Evolutionary conservation across 64 coral and sea anemone genomes (phyloP), one percentile per base, ranked within the genome.

Genomic region (Stylophora pistillata): DNA sequence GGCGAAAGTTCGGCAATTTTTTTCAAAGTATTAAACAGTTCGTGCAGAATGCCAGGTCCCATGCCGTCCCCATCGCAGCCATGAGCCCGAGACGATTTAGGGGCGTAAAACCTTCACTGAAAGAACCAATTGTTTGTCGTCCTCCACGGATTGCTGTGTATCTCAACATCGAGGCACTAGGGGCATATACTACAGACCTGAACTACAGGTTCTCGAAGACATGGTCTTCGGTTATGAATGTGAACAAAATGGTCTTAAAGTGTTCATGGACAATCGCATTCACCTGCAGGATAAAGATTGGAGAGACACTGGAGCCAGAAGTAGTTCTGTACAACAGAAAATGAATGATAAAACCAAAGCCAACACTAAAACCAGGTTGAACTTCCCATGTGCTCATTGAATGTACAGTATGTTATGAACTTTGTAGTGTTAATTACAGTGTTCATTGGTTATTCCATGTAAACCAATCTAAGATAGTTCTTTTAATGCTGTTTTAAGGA

Each of bases 181-280:
- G 53, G 9, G 1, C 1, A 60, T 89, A 20, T 57, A 29, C 77
- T 89, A 89, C 71, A 17, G 87, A 53, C 87, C 87, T 11, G 60
- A 89, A 70, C 76, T 89, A 30, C 20, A 26, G 57, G 1, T 1
- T 1, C 34, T n/a, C 31, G 75, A 79, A 55, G 75, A 89, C 87
- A 89, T 89, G 74, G 56, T 79, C 0, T 89, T 89, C 32, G 87
- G 87, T 17, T 78, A 79, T 21, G 87, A 89, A 56, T 89, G 74
- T 30, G 87, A 89, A 13, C 14, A 55, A 28, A 78, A 78, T 2
- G 30, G 34, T 6, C 15, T 89, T 1, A 89, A 79, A 58, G 87
- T 89, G 59, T 70, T 56, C 20, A 78, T 66, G 16, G 62, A 78
- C 20, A 79, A 79, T 26, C 59, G 74, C 41, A 56, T 89, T 11